phyloP scores from a whole-genome alignment of 2,113 vertebrate genomes.

The Coturnix japonica region DNA sequence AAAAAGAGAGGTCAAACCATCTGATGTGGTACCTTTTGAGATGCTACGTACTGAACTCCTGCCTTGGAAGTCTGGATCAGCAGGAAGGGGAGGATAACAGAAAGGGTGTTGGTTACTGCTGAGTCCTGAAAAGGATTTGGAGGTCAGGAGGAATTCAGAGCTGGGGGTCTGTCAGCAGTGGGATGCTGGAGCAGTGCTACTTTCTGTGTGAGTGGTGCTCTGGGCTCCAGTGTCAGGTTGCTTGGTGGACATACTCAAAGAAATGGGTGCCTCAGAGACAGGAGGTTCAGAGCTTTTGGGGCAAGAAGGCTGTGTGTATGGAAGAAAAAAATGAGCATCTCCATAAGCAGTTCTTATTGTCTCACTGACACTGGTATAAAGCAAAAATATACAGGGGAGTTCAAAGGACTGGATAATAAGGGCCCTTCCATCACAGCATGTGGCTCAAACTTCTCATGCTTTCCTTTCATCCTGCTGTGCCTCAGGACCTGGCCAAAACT shows the following conservation, averaged over 20 bases:
- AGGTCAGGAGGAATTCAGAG: neutral
- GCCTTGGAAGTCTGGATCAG: neutral
- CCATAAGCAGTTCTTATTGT: neutral
- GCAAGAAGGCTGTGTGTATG: neutral
- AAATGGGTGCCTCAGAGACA: neutral
- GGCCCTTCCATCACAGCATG: neutral
- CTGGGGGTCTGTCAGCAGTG: neutral
- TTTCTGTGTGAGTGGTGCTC: neutral
- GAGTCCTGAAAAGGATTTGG: neutral
- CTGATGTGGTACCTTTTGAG: neutral
- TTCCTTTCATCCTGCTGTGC: neutral
- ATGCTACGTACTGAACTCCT: neutral
- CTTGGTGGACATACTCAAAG: neutral
- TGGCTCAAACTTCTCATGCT: neutral
- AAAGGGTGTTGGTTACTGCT: neutral
- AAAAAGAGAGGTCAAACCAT: neutral
- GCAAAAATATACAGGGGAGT: neutral
- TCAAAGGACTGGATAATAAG: neutral
- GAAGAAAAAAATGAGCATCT: neutral
- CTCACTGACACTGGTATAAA: accelerated
- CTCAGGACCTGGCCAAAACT: neutral
- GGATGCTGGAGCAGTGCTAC: accelerated
- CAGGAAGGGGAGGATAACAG: neutral
- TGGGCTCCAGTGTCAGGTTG: accelerated
- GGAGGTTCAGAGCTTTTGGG: neutral